A percentile compares a stretch with the other conserved stretches of the same genome.
Evolutionary conservation across 2,888 invertebrate genomes (phyloP).

Genomic region (Philhelius pedissequus): DNA sequence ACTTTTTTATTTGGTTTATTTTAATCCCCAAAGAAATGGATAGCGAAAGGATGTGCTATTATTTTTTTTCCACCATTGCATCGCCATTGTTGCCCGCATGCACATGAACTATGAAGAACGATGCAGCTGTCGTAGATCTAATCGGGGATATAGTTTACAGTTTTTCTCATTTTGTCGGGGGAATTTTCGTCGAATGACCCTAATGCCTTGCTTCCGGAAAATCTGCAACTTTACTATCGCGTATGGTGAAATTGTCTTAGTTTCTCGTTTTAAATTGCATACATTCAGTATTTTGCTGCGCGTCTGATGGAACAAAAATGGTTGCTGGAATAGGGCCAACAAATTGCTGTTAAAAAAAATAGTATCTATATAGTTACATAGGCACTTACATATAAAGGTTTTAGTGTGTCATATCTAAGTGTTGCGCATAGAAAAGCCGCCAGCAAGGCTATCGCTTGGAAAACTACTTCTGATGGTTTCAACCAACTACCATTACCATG

Average conservation of each 20-base stretch:
- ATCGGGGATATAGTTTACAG: slow-evolving; percentile 22
- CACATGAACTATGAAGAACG: not conserved
- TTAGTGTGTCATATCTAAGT: slow-evolving; percentile 15
- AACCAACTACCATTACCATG: not conserved
- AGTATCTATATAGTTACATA: no score
- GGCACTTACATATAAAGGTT: not conserved
- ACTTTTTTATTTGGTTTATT: slow-evolving; percentile 3
- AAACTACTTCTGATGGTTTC: not conserved
- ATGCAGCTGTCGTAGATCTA: slow-evolving; percentile 41
- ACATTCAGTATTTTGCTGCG: slow-evolving; percentile 38
- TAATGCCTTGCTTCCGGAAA: slow-evolving; percentile 38
- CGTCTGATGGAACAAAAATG: slow-evolving; percentile 37
- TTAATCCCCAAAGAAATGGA: slow-evolving; percentile 7
- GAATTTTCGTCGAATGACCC: slow-evolving; percentile 18
- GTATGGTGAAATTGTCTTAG: not conserved
- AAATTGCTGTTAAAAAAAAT: not conserved
- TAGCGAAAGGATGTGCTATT: not conserved
- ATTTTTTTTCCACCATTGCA: not conserved
- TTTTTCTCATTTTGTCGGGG: not conserved
- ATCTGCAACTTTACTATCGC: slow-evolving; percentile 49
- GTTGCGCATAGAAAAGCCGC: not conserved
- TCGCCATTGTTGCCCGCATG: not conserved
- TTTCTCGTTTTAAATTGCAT: slow-evolving; percentile 24
- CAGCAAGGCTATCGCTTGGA: slow-evolving; percentile 10
- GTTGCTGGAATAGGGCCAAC: slow-evolving; percentile 40